Evolutionary conservation across 2,113 vertebrate genomes (phyloP), one percentile per base, ranked within the genome.

Genomic region (Myotis davidii): DNA sequence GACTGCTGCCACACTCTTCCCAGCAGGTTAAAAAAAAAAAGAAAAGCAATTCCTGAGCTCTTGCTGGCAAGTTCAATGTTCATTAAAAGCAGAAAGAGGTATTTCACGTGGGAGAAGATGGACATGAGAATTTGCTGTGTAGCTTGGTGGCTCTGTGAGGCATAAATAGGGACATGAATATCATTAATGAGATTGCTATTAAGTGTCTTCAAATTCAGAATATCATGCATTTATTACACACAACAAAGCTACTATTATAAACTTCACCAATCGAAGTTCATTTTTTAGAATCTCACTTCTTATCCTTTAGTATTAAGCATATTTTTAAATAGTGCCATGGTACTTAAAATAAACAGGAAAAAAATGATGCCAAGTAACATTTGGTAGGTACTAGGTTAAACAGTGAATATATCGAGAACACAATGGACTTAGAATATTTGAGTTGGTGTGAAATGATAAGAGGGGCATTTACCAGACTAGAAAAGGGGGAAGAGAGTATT

Each of bases 171-270:
- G 23, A 39, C 13, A 14, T 29, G 13, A 27, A 9, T 34, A 12
- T 54, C 32, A 1, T 74, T 88, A 95, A 95, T 54, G 42, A 64
- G 52, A 9, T 78, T 64, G 29, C 45, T 94, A 42, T 59, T 61
- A 78, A 4, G 37, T 74, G 25, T 85, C 82, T 89, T 93, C 82
- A 94, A 90, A 90, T 96, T 72, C 90, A 90, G 61, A 94, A 21
- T 64, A 93, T 73, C 39, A 72, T 65, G 96, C 81, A 96, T 92
- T 94, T 91, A 34, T 87, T 95, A 89, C 5, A 48, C 48, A 97
- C 91, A n/a, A 27, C 93, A 52, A 97, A 72, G 5, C 20, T 72
- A 52, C 83, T 78, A n/a, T 70, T 61, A 32, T 69, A 48, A 77
- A 74, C 34, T 84, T 93, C 10, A 20, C 45, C 52, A 84, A 81